Conservation (phyloP, 1,140 invertebrate species). For the Pogonomyrmex californicus region DNA sequence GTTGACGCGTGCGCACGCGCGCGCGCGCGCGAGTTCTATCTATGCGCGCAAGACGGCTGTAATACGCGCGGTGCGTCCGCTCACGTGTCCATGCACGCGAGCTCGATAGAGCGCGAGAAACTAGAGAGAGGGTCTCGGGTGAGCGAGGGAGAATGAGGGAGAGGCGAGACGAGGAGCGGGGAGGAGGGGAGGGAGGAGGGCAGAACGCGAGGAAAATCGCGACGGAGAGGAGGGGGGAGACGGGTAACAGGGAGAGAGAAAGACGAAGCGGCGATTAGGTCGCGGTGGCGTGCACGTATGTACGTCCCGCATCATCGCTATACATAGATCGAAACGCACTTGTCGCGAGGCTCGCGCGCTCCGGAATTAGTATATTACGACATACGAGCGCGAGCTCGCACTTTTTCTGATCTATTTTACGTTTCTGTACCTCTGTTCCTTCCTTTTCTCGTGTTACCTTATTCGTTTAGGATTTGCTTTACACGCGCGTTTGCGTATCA, state of each 20-base stretch:
- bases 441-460: background rate
- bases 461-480: background rate
- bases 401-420: background rate
- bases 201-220: conserved; percentile 19
- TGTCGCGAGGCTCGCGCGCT: conserved; percentile 32
- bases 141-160: no score
- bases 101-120: conserved; percentile 34
- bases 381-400: conserved; percentile 13
- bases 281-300: conserved; percentile 43
- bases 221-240: background rate
- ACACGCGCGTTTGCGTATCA: background rate
- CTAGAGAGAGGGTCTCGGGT: conserved; percentile 10
- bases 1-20: conserved; percentile 30
- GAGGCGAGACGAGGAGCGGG: no score
- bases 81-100: conserved; percentile 44
- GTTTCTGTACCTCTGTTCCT: background rate
- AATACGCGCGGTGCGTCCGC: conserved; percentile 24
- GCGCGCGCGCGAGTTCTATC: conserved; percentile 12
- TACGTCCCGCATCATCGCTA: conserved; percentile 63
- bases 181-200: background rate
- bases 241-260: background rate
- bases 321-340: conserved; percentile 62
- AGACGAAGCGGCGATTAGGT: conserved; percentile 46
- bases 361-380: conserved; percentile 58
- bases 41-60: conserved; percentile 36